Percentiles rank a stretch among this genome's conserved stretches.
Conservation (phyloP, 2,888 invertebrate genomes). For the Meteorus colon region DNA sequence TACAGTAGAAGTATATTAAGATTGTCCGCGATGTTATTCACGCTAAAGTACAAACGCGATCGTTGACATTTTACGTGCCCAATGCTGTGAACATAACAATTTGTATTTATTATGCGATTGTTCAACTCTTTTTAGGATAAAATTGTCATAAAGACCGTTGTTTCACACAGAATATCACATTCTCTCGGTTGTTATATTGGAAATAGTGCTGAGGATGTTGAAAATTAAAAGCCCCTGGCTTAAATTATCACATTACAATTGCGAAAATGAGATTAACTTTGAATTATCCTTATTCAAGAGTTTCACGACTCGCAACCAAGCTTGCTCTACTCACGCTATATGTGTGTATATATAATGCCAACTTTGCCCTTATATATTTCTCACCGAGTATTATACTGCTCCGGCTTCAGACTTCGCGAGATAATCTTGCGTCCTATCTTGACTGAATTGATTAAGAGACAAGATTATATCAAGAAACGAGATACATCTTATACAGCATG, state of each 20-base stretch:
- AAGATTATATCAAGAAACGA: conserved; percentile 29
- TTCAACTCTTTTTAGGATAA: background rate
- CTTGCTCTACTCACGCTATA: background rate
- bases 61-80: conserved; percentile 25
- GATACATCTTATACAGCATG: conserved; percentile 15
- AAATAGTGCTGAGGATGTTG: conserved; percentile 18
- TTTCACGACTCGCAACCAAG: conserved; percentile 11
- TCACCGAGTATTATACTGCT: conserved; percentile 32
- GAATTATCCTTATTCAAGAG: conserved; percentile 45
- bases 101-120: background rate
- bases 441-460: conserved; percentile 36
- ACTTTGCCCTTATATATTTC: conserved; percentile 28
- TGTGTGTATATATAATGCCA: conserved; percentile 30
- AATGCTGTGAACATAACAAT: background rate
- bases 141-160: no score
- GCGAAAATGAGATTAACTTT: conserved; percentile 43
- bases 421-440: conserved; percentile 38
- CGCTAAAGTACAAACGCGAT: conserved; percentile 1
- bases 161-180: background rate
- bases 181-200: background rate
- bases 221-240: conserved; percentile 15
- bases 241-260: conserved; percentile 46
- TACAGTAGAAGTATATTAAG: conserved; percentile 39
- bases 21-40: conserved; percentile 31
- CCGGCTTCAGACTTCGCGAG: conserved; percentile 25